These are phyloP conservation scores for Cyphomyrus plagiostoma DNA, from an alignment of 2,113 vertebrate species.

Conservation along the genomic window DNA sequence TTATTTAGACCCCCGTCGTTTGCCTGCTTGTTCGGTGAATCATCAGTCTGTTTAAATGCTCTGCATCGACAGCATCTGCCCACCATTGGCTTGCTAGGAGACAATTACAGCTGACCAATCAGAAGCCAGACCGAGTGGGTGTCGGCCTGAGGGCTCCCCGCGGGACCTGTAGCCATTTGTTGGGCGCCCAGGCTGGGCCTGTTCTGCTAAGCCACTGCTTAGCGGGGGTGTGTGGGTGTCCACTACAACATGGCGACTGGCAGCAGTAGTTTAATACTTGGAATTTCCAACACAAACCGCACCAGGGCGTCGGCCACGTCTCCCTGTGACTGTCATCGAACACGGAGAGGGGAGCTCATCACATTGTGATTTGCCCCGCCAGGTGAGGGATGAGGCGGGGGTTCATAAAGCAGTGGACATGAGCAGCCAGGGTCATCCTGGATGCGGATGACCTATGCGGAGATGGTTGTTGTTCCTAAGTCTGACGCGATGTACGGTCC, in stretches of 20 bases:
- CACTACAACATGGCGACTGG: not conserved
- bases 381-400: not conserved
- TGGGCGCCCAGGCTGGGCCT: not conserved
- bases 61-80: not conserved
- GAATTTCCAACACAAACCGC: not conserved
- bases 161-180: not conserved
- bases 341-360: not conserved
- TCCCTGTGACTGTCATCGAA: too few species aligned
- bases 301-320: not conserved
- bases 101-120: not conserved
- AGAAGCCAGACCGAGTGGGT: not conserved
- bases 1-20: slow-evolving; percentile 62
- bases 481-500: too few species aligned
- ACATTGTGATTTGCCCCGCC: not conserved
- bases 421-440: not conserved
- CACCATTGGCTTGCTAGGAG: slow-evolving; percentile 16
- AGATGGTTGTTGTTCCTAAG: not conserved
- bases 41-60: slow-evolving; percentile 15
- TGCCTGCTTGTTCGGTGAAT: slow-evolving; percentile 36
- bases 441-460: not conserved
- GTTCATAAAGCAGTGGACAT: not conserved
- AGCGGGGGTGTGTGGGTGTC: not conserved
- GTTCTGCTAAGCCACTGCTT: too few species aligned
- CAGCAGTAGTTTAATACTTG: not conserved
- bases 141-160: not conserved